phyloP scores from a whole-genome alignment of 2,113 vertebrate genomes.

The Thomomys bottae region DNA sequence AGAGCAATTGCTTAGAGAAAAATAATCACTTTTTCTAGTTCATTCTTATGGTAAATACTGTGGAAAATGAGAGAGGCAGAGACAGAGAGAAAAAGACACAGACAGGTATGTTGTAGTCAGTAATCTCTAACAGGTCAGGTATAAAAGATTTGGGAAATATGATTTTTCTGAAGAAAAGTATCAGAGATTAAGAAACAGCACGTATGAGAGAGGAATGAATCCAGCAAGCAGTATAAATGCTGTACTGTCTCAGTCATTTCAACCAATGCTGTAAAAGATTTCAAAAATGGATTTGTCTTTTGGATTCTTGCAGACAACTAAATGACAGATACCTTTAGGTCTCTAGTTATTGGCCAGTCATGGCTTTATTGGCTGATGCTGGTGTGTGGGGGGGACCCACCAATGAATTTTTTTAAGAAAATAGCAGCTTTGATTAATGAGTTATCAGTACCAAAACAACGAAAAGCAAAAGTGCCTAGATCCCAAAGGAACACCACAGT shows the following conservation, averaged over 20 bases:
- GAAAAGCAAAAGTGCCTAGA: not conserved
- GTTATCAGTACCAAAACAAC: not conserved
- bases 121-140: not conserved
- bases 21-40: too few species aligned
- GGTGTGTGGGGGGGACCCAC: not conserved
- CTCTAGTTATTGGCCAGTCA: not conserved
- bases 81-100: too few species aligned
- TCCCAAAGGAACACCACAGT: not conserved
- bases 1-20: too few species aligned
- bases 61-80: too few species aligned
- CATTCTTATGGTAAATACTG: too few species aligned
- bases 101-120: too few species aligned
- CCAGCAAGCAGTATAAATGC: not conserved
- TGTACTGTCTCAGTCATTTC: not conserved
- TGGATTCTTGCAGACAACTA: not conserved
- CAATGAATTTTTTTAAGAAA: not conserved
- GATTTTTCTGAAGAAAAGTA: not conserved
- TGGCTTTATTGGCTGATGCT: not conserved
- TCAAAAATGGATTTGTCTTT: not conserved
- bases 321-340: not conserved
- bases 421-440: not conserved
- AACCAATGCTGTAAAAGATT: not conserved
- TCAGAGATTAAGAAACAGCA: not conserved
- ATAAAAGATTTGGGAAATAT: not conserved
- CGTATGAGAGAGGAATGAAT: not conserved